Percentiles rank a stretch among this genome's conserved stretches.
phyloP scores from a whole-genome alignment of 2,888 invertebrate genomes.

The Drosophila prolongata region DNA sequence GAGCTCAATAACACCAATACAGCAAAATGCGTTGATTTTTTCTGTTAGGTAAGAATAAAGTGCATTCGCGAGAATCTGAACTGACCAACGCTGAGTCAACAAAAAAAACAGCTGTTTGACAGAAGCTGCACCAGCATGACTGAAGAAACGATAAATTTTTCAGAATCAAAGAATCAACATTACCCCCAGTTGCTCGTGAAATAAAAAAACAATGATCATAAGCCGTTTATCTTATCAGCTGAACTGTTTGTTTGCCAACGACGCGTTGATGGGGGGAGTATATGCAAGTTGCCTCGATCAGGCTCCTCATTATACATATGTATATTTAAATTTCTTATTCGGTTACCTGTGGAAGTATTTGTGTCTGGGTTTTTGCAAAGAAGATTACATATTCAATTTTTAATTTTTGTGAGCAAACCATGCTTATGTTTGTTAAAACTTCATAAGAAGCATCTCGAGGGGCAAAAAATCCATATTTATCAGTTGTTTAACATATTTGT shows the following conservation, averaged over 20 bases:
- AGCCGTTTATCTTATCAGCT: conserved; percentile 65
- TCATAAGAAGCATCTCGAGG: too few species aligned
- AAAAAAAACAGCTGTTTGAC: conserved; percentile 27
- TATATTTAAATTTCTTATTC: too few species aligned
- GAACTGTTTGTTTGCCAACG: conserved; percentile 48
- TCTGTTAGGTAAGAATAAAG: conserved; percentile 25
- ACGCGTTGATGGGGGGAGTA: conserved; percentile 18
- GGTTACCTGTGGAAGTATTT: too few species aligned
- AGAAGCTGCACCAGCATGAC: conserved; percentile 1
- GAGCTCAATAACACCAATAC: conserved; percentile 47
- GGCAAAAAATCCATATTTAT: conserved; percentile 8
- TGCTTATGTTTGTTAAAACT: too few species aligned
- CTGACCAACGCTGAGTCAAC: conserved; percentile 18
- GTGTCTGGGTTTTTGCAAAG: too few species aligned
- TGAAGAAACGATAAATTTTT: conserved; percentile 19
- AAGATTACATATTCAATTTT: too few species aligned
- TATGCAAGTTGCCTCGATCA: conserved; percentile 8
- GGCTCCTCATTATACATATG: conserved; percentile 7
- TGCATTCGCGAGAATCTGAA: conserved; percentile 8
- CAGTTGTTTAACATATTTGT: conserved; percentile 2
- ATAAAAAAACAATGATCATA: conserved; percentile 26
- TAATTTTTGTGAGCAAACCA: too few species aligned
- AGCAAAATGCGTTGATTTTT: conserved; percentile 33
- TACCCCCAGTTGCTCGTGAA: conserved; percentile 10
- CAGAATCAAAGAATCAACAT: conserved; percentile 6